Conservation (phyloP, 1,140 invertebrate genomes). For the Lasaia peninsularis region DNA sequence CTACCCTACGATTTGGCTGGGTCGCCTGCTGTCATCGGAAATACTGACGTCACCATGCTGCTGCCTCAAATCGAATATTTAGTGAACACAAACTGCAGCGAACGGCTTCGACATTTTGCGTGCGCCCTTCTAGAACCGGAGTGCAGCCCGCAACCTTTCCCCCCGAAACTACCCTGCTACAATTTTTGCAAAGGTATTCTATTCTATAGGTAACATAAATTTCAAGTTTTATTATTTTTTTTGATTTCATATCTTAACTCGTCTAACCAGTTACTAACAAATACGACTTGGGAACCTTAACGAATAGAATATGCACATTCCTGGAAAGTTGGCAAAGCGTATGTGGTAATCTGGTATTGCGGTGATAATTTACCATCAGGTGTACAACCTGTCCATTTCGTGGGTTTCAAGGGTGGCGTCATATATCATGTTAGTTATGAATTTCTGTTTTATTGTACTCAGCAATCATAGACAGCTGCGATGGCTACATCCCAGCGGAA, state of each 20-base stretch:
- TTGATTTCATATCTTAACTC: no score
- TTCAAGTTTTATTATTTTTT: conserved; percentile 13
- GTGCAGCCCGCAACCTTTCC: conserved; percentile 78
- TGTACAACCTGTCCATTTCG: no score
- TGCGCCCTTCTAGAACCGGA: conserved; percentile 83
- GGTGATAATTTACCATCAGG: no score
- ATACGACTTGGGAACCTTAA: no score
- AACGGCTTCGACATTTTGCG: conserved; percentile 79
- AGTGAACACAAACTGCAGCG: conserved; percentile 80
- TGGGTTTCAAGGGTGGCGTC: no score
- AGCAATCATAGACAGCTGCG: conserved; percentile 78
- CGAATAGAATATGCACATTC: no score
- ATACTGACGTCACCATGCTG: conserved; percentile 59
- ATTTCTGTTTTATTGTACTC: conserved; percentile 16
- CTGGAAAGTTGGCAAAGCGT: no score
- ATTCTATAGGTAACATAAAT: no score
- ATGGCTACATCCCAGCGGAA: conserved; percentile 77
- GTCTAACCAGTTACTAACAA: no score
- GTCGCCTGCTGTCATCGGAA: conserved; percentile 42
- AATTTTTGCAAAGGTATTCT: conserved; percentile 83
- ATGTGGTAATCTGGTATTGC: no score
- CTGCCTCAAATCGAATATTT: conserved; percentile 77
- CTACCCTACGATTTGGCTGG: conserved; percentile 81
- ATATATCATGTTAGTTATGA: not conserved
- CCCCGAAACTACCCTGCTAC: conserved; percentile 79